Percentiles rank a stretch among this genome's conserved stretches.
Evolutionary conservation across 2,888 invertebrate genomes (phyloP).

Genomic region (Eupithecia inturbata): DNA sequence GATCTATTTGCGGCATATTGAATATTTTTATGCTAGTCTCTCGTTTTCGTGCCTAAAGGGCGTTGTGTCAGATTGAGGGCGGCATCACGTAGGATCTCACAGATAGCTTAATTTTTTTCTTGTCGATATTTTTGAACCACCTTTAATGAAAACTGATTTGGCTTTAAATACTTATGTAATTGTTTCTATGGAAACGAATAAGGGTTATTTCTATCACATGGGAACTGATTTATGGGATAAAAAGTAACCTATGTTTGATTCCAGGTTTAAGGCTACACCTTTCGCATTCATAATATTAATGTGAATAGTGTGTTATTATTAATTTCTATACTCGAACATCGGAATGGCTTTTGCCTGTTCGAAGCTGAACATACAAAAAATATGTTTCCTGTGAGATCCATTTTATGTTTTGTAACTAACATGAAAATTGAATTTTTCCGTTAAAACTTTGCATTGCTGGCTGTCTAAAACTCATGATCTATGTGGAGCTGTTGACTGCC

Average conservation of each 20-base stretch:
- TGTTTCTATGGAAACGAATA: not conserved
- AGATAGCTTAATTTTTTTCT: not conserved
- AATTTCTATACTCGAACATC: not conserved
- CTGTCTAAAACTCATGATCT: not conserved
- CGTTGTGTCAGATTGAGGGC: slow-evolving; percentile 42
- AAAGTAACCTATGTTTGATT: not conserved
- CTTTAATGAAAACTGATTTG: not conserved
- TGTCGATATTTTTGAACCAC: not conserved
- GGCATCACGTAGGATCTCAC: not conserved
- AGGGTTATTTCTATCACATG: too few relatives aligned
- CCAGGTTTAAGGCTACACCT: too few relatives aligned
- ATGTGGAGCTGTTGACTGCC: not conserved
- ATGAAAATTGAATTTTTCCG: not conserved
- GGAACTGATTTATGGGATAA: not conserved
- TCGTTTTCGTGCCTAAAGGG: slow-evolving; percentile 44
- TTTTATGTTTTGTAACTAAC: not conserved
- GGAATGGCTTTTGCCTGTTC: not conserved
- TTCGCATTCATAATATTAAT: too few relatives aligned
- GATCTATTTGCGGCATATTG: slow-evolving; percentile 36
- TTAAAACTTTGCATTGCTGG: not conserved
- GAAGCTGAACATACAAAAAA: not conserved
- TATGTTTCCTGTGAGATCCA: not conserved
- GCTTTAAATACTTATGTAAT: not conserved
- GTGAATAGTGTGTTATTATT: too few relatives aligned
- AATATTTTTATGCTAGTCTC: slow-evolving; percentile 38